Percentiles rank a stretch among this genome's conserved stretches.
phyloP scores from a whole-genome alignment of 2,888 invertebrate genomes.

The Eupeodes luniger region DNA sequence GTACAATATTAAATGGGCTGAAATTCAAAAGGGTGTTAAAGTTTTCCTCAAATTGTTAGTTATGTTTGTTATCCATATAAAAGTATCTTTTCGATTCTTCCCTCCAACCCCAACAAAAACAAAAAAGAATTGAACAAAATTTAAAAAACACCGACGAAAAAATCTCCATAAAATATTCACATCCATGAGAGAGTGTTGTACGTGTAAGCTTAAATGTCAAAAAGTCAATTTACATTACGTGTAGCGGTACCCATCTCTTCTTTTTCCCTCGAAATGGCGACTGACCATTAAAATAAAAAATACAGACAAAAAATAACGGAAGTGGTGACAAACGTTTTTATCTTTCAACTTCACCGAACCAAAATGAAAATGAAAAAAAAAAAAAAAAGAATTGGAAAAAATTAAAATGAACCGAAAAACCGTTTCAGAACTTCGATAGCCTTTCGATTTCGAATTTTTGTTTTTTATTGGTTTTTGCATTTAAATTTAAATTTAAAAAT shows the following conservation, averaged over 20 bases:
- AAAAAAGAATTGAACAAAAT: neutral
- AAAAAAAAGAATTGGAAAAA: slow-evolving; percentile 14
- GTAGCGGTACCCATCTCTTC: slow-evolving; percentile 31
- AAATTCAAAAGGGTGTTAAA: slow-evolving; percentile 57
- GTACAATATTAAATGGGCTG: slow-evolving; percentile 48
- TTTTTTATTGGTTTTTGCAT: slow-evolving; percentile 60
- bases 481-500: slow-evolving; percentile 75
- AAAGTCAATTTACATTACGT: slow-evolving; percentile 76
- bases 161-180: slow-evolving; percentile 68
- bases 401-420: slow-evolving; percentile 35
- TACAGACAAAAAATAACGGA: slow-evolving; percentile 42
- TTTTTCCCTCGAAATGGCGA: slow-evolving; percentile 27
- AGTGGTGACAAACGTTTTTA: slow-evolving; percentile 76
- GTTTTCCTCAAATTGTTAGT: slow-evolving; percentile 42
- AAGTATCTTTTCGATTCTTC: slow-evolving; percentile 42
- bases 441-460: slow-evolving; percentile 24
- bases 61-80: slow-evolving; percentile 30
- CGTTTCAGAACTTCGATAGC: slow-evolving; percentile 52
- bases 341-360: slow-evolving; percentile 70
- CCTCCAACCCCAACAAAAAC: too few relatives aligned
- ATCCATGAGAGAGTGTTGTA: slow-evolving; percentile 56
- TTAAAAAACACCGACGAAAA: neutral
- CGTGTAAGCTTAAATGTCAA: slow-evolving; percentile 75
- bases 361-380: slow-evolving; percentile 27
- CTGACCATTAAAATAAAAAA: slow-evolving; percentile 51